Percentiles rank a stretch among this genome's conserved stretches.
Conservation (phyloP, 2,797 vertebrate genomes). For the Micropoecilia bifurca region DNA sequence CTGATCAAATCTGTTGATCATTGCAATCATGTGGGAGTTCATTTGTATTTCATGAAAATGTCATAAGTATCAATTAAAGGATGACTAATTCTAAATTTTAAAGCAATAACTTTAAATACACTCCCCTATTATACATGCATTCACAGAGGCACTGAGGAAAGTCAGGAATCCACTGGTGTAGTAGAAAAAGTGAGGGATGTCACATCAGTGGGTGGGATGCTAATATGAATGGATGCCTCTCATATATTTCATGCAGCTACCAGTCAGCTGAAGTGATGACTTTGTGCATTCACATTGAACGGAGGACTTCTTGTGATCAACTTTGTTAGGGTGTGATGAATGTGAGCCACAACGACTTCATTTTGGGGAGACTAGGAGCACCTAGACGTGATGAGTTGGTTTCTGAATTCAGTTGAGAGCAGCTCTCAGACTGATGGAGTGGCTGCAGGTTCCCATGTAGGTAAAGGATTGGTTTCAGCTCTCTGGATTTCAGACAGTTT, state of each 20-base stretch:
- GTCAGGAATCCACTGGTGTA: slow-evolving; percentile 62
- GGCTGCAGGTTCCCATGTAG: slow-evolving; percentile 10
- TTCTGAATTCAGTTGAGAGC: slow-evolving; percentile 30
- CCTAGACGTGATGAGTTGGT: slow-evolving; percentile 32
- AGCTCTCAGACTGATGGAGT: slow-evolving; percentile 25
- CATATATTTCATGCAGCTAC: slow-evolving; percentile 60
- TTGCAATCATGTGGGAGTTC: slow-evolving; percentile 4
- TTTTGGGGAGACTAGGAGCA: slow-evolving; percentile 38
- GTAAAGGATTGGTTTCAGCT: slow-evolving; percentile 1
- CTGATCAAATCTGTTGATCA: slow-evolving; percentile 4
- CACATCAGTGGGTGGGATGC: slow-evolving; percentile 56
- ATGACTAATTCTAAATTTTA: neutral
- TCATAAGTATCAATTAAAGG: neutral
- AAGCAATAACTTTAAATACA: neutral
- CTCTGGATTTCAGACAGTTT: neutral
- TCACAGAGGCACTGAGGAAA: slow-evolving; percentile 48
- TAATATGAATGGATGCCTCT: slow-evolving; percentile 76
- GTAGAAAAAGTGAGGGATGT: slow-evolving; percentile 66
- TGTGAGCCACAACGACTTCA: slow-evolving; percentile 52
- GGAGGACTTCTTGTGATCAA: slow-evolving; percentile 67
- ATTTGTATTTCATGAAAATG: slow-evolving; percentile 7
- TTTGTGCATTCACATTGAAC: slow-evolving; percentile 63
- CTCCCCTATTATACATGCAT: slow-evolving; percentile 5
- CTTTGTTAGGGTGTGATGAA: slow-evolving; percentile 68
- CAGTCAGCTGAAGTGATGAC: slow-evolving; percentile 66